Percentiles rank a stretch among this genome's conserved stretches.
Conservation (phyloP, 2,888 invertebrate genomes). For the Sarcophaga caerulescens region DNA sequence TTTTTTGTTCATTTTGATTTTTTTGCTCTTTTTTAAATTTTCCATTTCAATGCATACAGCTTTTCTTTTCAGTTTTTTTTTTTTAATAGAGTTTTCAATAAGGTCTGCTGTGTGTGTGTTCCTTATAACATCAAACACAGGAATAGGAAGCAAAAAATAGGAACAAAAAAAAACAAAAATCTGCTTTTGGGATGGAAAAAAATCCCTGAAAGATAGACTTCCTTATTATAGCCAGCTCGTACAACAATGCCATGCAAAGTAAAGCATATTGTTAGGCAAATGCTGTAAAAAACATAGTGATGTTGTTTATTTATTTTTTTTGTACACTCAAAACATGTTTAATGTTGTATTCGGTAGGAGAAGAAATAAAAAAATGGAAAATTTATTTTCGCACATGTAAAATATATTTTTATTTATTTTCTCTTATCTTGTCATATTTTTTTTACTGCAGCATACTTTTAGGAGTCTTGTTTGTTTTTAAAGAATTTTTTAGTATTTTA, state of each 20-base stretch:
- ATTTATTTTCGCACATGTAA: constrained; percentile 49
- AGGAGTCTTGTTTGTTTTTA: constrained; percentile 19
- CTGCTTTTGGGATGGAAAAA: constrained; percentile 39
- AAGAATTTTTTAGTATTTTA: constrained; percentile 18
- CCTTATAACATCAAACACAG: constrained; percentile 58
- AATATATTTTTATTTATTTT: constrained; percentile 17
- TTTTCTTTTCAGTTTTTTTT: constrained; percentile 19
- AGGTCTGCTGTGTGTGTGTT: neutral
- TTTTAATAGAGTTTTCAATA: neutral
- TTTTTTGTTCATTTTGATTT: constrained; percentile 35
- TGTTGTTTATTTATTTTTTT: neutral
- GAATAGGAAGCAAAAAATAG: neutral
- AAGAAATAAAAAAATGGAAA: neutral
- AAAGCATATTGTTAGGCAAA: constrained; percentile 50
- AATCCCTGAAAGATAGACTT: constrained; percentile 52
- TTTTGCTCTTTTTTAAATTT: constrained; percentile 36
- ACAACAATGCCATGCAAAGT: neutral
- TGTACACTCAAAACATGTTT: constrained; percentile 21
- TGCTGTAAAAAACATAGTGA: neutral
- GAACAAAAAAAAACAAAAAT: constrained; percentile 42
- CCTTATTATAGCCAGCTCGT: constrained; percentile 25
- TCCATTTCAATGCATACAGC: constrained; percentile 49
- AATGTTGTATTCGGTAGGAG: constrained; percentile 4
- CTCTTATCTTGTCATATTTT: constrained; percentile 27
- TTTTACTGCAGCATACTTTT: constrained; percentile 58